Percentiles rank a stretch among this genome's conserved stretches.
These are phyloP conservation scores for Drosophila ohnishii DNA, from an alignment of 1,140 invertebrate genomes.

Conservation along the genomic window DNA sequence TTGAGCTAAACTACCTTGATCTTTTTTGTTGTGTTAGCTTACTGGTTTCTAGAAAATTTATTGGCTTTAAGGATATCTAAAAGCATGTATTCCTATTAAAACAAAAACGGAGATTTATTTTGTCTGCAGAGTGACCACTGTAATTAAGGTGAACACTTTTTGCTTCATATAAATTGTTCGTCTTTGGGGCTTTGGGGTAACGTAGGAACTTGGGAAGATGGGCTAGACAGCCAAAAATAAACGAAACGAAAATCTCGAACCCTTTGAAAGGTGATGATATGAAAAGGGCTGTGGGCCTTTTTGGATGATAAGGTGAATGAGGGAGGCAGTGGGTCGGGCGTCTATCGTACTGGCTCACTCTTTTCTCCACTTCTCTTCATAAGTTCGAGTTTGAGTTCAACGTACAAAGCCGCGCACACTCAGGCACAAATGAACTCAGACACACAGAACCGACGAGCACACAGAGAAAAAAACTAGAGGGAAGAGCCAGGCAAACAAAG, in stretches of 20 bases:
- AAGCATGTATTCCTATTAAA: too few species aligned
- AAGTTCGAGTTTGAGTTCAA: slow-evolving; percentile 61
- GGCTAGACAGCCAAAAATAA: slow-evolving; percentile 8
- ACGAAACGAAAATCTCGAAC: slow-evolving; percentile 9
- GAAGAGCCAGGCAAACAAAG: slow-evolving; percentile 64
- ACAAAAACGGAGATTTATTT: neutral
- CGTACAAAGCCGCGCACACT: slow-evolving; percentile 63
- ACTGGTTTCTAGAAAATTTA: too few species aligned
- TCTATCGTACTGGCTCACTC: slow-evolving; percentile 12
- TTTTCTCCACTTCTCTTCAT: slow-evolving; percentile 11
- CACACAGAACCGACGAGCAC: slow-evolving; percentile 7
- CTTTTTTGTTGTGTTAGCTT: too few species aligned
- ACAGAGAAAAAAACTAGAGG: slow-evolving; percentile 9
- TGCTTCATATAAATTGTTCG: neutral
- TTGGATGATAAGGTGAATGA: neutral
- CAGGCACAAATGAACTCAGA: slow-evolving; percentile 9
- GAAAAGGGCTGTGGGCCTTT: neutral
- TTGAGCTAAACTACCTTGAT: too few species aligned
- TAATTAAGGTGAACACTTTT: neutral
- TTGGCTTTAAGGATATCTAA: too few species aligned
- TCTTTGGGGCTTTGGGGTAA: neutral
- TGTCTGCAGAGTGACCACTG: neutral
- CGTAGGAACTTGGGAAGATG: too few species aligned
- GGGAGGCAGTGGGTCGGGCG: slow-evolving; percentile 6
- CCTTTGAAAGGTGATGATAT: slow-evolving; percentile 2